Evolutionary conservation across 2,888 invertebrate genomes (phyloP).

Genomic region (Orthosia gothica): DNA sequence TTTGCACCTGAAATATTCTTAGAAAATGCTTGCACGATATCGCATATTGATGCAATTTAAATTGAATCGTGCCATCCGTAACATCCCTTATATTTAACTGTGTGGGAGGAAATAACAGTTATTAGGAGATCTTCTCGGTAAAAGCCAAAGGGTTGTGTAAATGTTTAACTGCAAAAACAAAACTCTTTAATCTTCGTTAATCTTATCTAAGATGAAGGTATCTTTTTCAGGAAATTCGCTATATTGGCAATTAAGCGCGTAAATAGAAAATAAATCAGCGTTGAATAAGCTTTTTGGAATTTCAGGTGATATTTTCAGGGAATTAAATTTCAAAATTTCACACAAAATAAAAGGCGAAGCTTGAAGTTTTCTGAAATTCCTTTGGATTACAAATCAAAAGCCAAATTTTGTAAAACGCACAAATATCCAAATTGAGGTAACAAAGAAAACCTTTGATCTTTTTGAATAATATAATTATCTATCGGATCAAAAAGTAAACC

Average conservation of each 20-base stretch:
- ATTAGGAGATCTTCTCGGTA: background rate
- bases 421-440: background rate
- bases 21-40: too few species aligned
- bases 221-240: too few species aligned
- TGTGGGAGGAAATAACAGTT: background rate
- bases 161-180: constrained; percentile 1
- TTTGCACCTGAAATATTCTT: too few species aligned
- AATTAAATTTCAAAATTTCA: background rate
- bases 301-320: background rate
- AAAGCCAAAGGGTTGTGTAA: constrained; percentile 16
- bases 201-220: too few species aligned
- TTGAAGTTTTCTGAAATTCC: background rate
- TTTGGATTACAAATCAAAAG: background rate
- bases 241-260: too few species aligned
- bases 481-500: background rate
- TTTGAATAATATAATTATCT: constrained; percentile 5
- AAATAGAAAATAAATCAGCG: too few species aligned
- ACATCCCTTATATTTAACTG: background rate
- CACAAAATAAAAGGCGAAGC: background rate
- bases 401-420: background rate
- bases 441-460: background rate
- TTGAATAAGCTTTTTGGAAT: background rate
- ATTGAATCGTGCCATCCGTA: too few species aligned
- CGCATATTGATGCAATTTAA: too few species aligned
- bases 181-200: too few species aligned